Conservation (phyloP, 2,888 invertebrate species). For the Abscondita cerata region DNA sequence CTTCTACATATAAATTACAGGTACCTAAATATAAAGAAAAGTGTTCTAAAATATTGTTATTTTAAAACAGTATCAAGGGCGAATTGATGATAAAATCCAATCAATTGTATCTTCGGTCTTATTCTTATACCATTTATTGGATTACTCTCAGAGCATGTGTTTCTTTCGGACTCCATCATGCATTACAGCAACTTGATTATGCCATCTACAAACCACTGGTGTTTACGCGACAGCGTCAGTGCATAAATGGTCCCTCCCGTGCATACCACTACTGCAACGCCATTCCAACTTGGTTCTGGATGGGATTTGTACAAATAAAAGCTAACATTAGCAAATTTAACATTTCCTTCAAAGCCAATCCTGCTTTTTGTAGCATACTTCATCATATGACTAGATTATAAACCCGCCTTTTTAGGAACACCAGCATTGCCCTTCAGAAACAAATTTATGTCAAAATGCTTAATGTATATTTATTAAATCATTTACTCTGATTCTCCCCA, state of each 20-base stretch:
- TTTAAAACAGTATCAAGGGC: too few species aligned
- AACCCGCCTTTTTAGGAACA: conserved; percentile 4
- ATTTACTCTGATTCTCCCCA: conserved; percentile 13
- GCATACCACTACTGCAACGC: conserved; percentile 11
- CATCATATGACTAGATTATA: background rate
- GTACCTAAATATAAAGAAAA: too few species aligned
- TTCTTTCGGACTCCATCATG: background rate
- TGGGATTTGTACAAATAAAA: conserved; percentile 4
- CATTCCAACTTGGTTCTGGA: background rate
- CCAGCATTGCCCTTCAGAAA: background rate
- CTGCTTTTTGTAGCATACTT: conserved; percentile 1
- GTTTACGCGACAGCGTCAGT: background rate
- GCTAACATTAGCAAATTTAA: conserved; percentile 4
- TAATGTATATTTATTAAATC: too few species aligned
- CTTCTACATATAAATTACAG: too few species aligned
- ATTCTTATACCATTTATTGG: conserved; percentile 4
- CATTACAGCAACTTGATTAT: conserved; percentile 8
- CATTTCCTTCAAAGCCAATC: conserved; percentile 3
- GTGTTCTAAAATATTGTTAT: too few species aligned
- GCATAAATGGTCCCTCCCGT: conserved; percentile 16
- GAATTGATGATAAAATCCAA: conserved; percentile 9
- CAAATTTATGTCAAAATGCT: too few species aligned
- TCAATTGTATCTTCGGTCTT: conserved; percentile 5
- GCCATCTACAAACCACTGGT: conserved; percentile 12
- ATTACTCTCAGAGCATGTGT: background rate